phyloP scores from a whole-genome alignment of 1,140 invertebrate genomes.

The Patella vulgata region DNA sequence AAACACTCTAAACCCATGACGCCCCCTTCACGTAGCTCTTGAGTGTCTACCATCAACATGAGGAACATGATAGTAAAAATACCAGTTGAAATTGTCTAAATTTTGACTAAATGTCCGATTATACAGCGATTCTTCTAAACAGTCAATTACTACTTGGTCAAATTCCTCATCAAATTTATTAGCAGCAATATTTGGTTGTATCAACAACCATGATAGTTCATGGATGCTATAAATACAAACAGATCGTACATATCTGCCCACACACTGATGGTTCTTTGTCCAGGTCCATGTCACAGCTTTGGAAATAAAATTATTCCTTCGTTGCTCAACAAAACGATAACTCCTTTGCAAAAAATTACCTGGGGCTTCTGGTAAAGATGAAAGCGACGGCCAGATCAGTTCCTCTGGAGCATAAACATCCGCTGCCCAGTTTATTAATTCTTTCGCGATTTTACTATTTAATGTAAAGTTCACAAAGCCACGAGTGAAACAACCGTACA shows the following conservation, averaged over 20 bases:
- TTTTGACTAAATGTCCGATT: too few relatives aligned
- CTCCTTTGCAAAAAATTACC: constrained; percentile 36
- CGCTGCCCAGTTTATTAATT: constrained; percentile 38
- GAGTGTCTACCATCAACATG: too few relatives aligned
- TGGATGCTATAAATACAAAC: too few relatives aligned
- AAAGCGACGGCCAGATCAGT: constrained; percentile 48
- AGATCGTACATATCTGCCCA: too few relatives aligned
- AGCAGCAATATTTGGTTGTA: constrained; percentile 48
- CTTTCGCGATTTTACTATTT: constrained; percentile 26
- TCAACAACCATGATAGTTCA: constrained; percentile 52
- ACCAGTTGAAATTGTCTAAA: too few relatives aligned
- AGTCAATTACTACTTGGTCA: constrained; percentile 51
- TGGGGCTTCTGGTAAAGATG: constrained; percentile 37
- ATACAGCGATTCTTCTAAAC: constrained; percentile 50
- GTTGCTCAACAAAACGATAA: constrained; percentile 27
- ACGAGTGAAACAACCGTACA: constrained; percentile 41
- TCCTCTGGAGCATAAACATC: constrained; percentile 47
- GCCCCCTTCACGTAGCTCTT: too few relatives aligned
- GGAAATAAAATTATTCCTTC: constrained; percentile 25
- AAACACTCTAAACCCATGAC: too few relatives aligned
- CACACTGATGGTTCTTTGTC: constrained; percentile 24
- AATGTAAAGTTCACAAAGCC: constrained; percentile 41
- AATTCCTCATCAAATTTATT: constrained; percentile 60
- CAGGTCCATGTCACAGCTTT: constrained; percentile 35
- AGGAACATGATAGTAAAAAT: too few relatives aligned